These are phyloP conservation scores for Clarias laeviceps DNA, from an alignment of 2,797 vertebrate species.

Conservation along the genomic window DNA sequence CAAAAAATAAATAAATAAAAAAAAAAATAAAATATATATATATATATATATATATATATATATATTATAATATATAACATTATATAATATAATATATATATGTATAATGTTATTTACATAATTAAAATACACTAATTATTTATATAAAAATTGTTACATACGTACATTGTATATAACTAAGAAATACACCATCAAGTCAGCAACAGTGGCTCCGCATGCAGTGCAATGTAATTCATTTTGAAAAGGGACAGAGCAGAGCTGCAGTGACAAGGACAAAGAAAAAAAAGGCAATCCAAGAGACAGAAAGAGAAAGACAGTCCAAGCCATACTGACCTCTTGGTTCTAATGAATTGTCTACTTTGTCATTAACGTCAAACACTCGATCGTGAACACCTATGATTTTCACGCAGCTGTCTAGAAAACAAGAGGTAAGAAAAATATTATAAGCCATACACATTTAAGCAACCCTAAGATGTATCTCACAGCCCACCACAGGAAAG, in stretches of 20 bases:
- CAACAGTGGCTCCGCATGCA: conserved; percentile 9
- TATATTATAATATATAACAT: too few species aligned
- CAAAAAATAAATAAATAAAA: too few species aligned
- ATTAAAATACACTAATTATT: too few species aligned
- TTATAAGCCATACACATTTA: conserved; percentile 90
- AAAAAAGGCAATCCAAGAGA: conserved; percentile 61
- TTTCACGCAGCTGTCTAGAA: conserved; percentile 99
- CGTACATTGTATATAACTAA: neutral
- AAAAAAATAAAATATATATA: too few species aligned
- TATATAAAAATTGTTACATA: too few species aligned
- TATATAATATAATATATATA: too few species aligned
- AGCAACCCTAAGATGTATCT: conserved; percentile 79
- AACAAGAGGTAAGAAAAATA: conserved; percentile 73
- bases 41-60: too few species aligned
- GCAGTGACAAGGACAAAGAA: conserved; percentile 4
- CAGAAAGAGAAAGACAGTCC: conserved; percentile 79
- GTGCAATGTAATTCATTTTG: neutral
- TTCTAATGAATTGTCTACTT: conserved; percentile 99
- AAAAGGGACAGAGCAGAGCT: conserved; percentile 17
- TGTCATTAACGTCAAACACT: conserved; percentile 99
- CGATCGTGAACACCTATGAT: conserved; percentile 99
- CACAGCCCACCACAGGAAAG: conserved; percentile 74
- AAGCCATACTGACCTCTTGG: conserved; percentile 99
- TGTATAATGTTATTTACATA: too few species aligned
- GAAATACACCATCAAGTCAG: neutral